Base-by-base conservation (phyloP, 1,140 invertebrate genomes). In the Acromyrmex echinatior region DNA sequence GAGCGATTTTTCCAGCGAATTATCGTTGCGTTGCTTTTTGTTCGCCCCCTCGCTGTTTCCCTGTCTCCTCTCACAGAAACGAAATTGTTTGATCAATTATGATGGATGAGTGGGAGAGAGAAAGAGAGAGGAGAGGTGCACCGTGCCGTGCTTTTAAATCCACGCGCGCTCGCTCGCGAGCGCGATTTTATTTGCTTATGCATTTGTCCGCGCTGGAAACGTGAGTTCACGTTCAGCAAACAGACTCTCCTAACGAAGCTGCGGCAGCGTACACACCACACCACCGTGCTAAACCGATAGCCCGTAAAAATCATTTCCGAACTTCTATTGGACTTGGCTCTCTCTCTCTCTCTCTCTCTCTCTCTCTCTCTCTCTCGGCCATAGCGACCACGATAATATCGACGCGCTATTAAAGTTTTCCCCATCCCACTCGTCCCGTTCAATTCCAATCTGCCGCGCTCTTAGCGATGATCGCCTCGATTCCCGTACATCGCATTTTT, bases 61-160 rank as follows among this genome's bases (percentile, higher is more conserved):
- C 60, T 66, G 16, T 78, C 58, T 86, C 80, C 66, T 80, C 45
- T 77, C 53, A 60, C 65, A 66, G 49, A 73, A 87, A 79, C 78
- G 73, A 87, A 79, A 78, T 82, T 58, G 90, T 92, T 92, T 92
- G 87, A 90, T 90, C 87, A 90, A 87, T 90, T 87, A 91, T 92
- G 77, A 82, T 58, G 85, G 77, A 14, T 35, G 65, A 60, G 76
- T 49, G 31, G 3, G 16, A 49, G 53, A 81, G 68, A 45, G 14
- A 82, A 7, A 56, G 31, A 60, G 51, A 39, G 51, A 21, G 56
- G 39, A n/a, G 80, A 62, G 45, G 45, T 28, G 35, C 65, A 53
- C 77, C 87, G 88, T 87, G 68, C 78, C 81, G 80, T 76, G 80
- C 63, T 86, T 86, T 70, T 80, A 86, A 80, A 86, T 86, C 65